Base-by-base conservation (phyloP, 2,888 invertebrate genomes). In the Ligdia adustata region DNA sequence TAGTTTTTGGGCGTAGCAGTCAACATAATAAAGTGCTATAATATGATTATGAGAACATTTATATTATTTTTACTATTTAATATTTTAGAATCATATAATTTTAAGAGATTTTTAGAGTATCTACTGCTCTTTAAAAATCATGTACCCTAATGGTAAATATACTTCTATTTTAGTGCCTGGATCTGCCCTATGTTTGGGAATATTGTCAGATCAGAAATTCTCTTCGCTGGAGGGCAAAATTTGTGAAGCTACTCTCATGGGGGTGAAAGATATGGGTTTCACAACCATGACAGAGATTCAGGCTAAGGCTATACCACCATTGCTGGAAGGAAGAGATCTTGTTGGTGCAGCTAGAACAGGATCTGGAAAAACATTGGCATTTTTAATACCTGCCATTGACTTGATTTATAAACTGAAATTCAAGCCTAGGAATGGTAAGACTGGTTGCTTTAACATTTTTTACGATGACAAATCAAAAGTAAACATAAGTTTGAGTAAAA, bases 261-360 rank as follows among this genome's bases (percentile, higher is more conserved):
- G 93, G 0, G 92, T 99, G 32, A 89, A 91, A 35, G 96, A 97
- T 26, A 98, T 99, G 98, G 98, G 97, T 1, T 99, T 99, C 76
- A 94, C 92, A 2, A 94, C 94, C 13, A 97, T 99, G 97, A 99
- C 99, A 2, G 97, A 98, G 86, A 99, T 99, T 66, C 99, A 96
- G 79, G 94, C 97, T 0, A 95, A 95, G 74, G 92, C 97, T 0
- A 96, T 99, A 71, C 97, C 98, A 0, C 94, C 95, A 9, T 84
- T 99, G 22, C 82, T 99, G 5, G 97, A 98, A 83, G 99, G 98
- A 0, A 91, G 97, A 57, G 99, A 99, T 91, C 85, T 99, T 35
- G 96, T 99, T 22, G 99, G 98, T 28, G 94, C 98, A 20, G 99
- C 99, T 0, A 95, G 96, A 82, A 99, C 99, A 9, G 99, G 99